Base-by-base conservation (phyloP, 2,797 vertebrate species). In the Protosalanx chinensis region DNA sequence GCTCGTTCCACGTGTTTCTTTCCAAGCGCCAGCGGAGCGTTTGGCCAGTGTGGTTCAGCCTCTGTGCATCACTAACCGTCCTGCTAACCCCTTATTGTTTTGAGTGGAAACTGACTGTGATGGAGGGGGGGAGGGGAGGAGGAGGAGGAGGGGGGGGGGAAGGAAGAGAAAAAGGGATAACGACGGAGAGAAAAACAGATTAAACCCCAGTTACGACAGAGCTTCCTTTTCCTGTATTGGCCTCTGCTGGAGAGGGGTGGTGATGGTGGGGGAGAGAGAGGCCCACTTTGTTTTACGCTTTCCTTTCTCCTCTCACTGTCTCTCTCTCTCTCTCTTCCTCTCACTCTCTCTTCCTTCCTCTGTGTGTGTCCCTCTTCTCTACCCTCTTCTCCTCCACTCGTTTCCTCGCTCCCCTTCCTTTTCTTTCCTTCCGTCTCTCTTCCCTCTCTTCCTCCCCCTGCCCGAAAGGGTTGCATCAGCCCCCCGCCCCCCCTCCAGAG, bases 221-320 rank as follows among this genome's bases (percentile, higher is more conserved):
- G 78, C 81, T 90, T 91, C 86, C 87, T 70, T 86, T 87, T 88
- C 84, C 84, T 87, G 67, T 81, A 49, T 69, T 84, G 83, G 86
- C 72, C 82, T 74, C 73, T 20, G 64, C 73, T 69, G 62, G 13
- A 49, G 75, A 75, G 75, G 76, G 76, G 72, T 82, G 79, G 78
- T 76, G 72, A 7, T 6, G 35, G 37, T 7, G 37, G 37, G 33
- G n/a, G n/a, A 33, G 33, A 33, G 33, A 33, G 33, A 33, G 33
- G 33, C 33, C 33, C 33, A 33, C 33, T 72, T 68, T 62, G 66
- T 59, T 49, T 30, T 23, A 23, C 32, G 57, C 58, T 35, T 51
- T 66, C 30, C 16, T 51, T 53, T 7, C 46, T 49, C 64, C n/a
- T 0, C 6, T 41, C 37, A 6, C 37, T 41, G 6, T 56, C 57